phyloP scores from a whole-genome alignment of 2,888 invertebrate species.

The Spatulosminthurus flaviceps region DNA sequence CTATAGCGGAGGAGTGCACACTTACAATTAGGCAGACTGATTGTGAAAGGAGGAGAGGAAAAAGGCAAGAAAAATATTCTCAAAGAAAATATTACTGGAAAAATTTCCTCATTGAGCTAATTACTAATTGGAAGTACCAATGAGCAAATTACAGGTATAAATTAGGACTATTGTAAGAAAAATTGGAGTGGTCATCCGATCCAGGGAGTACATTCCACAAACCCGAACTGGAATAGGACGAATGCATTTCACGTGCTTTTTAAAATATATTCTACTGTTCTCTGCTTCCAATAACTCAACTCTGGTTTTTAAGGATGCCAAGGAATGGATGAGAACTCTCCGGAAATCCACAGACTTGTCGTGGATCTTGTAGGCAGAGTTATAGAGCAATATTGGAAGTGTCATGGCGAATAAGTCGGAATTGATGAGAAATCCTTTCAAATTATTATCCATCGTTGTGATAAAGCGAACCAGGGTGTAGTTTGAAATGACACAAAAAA shows the following conservation, averaged over 20 bases:
- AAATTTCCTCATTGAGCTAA: too few species aligned
- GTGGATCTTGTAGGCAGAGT: slow-evolving; percentile 10
- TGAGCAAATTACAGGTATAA: slow-evolving; percentile 1
- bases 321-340: not conserved
- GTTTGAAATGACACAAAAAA: slow-evolving; percentile 16
- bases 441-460: not conserved
- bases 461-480: not conserved
- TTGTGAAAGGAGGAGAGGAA: too few species aligned
- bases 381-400: slow-evolving; percentile 21
- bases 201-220: slow-evolving; percentile 10
- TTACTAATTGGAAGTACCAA: not conserved
- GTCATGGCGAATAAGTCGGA: slow-evolving; percentile 3
- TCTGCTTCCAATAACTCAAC: not conserved
- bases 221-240: slow-evolving; percentile 16
- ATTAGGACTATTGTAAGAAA: slow-evolving; percentile 10
- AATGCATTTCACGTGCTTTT: not conserved
- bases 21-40: too few species aligned
- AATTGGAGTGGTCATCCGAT: not conserved
- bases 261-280: not conserved
- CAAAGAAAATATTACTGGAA: too few species aligned
- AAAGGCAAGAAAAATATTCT: too few species aligned
- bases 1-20: too few species aligned
- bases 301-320: too few species aligned
- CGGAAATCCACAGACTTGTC: not conserved
- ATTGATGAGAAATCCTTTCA: slow-evolving; percentile 18